phyloP scores from a whole-genome alignment of 2,113 vertebrate genomes.

The Kobus ellipsiprymnus region DNA sequence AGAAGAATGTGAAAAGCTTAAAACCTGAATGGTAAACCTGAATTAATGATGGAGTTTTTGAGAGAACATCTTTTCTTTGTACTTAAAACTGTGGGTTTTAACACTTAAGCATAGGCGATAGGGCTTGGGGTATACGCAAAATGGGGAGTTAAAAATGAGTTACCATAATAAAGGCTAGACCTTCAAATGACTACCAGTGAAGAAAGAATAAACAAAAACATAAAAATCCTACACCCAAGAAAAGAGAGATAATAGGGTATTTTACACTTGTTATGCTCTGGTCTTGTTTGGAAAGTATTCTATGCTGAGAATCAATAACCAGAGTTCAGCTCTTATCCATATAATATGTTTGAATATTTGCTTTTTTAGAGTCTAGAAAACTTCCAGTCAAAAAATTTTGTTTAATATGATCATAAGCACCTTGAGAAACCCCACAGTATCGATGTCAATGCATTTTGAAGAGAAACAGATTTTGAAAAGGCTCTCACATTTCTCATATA shows the following conservation, averaged over 20 bases:
- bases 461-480: neutral
- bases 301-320: neutral
- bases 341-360: neutral
- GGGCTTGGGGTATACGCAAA: neutral
- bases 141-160: neutral
- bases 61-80: neutral
- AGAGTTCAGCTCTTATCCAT: neutral
- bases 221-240: neutral
- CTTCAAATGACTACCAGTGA: neutral
- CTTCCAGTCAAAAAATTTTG: neutral
- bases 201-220: neutral
- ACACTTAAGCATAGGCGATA: neutral
- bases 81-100: neutral
- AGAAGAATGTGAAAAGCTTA: neutral
- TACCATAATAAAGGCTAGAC: neutral
- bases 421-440: neutral
- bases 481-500: neutral
- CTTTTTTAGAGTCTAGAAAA: neutral
- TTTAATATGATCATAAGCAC: neutral
- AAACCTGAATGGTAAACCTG: neutral
- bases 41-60: neutral
- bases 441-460: neutral
- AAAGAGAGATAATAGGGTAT: neutral
- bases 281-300: neutral
- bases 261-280: neutral